Conservation (phyloP, 2,797 vertebrate species). For the Sebastes dallii region DNA sequence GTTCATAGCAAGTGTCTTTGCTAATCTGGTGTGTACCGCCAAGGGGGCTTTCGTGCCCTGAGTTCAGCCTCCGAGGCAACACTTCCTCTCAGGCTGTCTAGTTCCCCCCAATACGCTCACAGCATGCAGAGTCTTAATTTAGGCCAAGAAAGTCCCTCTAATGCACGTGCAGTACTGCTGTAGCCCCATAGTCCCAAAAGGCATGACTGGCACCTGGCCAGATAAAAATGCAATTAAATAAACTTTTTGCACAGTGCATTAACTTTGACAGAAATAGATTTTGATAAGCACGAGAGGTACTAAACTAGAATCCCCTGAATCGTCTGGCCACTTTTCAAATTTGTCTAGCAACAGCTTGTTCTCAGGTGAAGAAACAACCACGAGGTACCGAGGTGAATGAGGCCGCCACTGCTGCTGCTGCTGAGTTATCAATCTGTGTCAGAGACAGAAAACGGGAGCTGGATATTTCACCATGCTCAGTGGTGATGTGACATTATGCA, state of each 20-base stretch:
- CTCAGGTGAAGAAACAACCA: not conserved
- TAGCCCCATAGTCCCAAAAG: conserved; percentile 17
- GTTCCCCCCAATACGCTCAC: conserved; percentile 25
- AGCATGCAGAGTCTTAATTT: conserved; percentile 40
- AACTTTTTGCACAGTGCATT: conserved; percentile 4
- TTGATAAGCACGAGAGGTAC: not conserved
- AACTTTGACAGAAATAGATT: conserved; percentile 27
- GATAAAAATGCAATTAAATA: conserved; percentile 47
- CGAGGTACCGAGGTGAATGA: not conserved
- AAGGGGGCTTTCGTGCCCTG: not conserved
- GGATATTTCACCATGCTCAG: conserved; percentile 27
- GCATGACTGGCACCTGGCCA: conserved; percentile 16
- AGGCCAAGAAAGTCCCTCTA: conserved; percentile 11
- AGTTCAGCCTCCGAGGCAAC: conserved; percentile 31
- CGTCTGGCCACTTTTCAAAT: not conserved
- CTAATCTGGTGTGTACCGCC: not conserved
- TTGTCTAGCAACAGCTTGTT: not conserved
- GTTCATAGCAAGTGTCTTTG: not conserved
- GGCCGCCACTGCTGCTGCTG: not conserved
- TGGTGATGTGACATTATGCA: conserved; percentile 57
- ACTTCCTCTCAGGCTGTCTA: conserved; percentile 23
- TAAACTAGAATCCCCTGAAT: not conserved
- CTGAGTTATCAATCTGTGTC: conserved; percentile 31
- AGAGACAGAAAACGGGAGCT: conserved; percentile 17
- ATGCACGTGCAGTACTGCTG: conserved; percentile 7